A percentile compares a stretch with the other conserved stretches of the same genome.
Evolutionary conservation across 2,797 vertebrate genomes (phyloP).

Genomic region (Poecilia gillii): DNA sequence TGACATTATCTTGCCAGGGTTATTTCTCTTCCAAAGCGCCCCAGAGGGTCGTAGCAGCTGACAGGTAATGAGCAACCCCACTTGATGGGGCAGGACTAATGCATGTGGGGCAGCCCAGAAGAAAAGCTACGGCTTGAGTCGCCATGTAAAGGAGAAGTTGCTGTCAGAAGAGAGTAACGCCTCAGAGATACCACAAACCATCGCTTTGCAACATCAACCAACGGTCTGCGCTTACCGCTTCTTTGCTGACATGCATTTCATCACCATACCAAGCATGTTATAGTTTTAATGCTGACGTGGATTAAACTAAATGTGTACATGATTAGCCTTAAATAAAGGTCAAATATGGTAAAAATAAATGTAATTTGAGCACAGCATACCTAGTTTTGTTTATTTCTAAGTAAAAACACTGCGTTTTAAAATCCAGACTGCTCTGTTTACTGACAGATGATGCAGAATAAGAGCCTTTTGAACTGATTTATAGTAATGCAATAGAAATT

Average conservation of each 20-base stretch:
- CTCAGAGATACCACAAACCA: background rate
- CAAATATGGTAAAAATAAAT: background rate
- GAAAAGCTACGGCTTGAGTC: background rate
- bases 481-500: background rate
- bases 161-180: background rate
- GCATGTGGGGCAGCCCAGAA: background rate
- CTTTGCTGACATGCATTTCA: background rate
- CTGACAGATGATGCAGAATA: background rate
- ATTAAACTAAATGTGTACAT: background rate
- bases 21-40: background rate
- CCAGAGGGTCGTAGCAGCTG: background rate
- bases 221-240: background rate
- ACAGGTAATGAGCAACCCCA: background rate
- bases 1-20: background rate
- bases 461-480: background rate
- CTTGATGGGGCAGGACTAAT: background rate
- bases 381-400: background rate
- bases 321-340: background rate
- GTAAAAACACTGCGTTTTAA: background rate
- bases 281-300: background rate
- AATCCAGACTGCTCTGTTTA: background rate
- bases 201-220: background rate
- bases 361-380: background rate
- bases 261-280: background rate
- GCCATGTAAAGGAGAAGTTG: background rate